Evolutionary conservation across 2,888 invertebrate genomes (phyloP), one percentile per base, ranked within the genome.

Genomic region (Tiliacea aurago): DNA sequence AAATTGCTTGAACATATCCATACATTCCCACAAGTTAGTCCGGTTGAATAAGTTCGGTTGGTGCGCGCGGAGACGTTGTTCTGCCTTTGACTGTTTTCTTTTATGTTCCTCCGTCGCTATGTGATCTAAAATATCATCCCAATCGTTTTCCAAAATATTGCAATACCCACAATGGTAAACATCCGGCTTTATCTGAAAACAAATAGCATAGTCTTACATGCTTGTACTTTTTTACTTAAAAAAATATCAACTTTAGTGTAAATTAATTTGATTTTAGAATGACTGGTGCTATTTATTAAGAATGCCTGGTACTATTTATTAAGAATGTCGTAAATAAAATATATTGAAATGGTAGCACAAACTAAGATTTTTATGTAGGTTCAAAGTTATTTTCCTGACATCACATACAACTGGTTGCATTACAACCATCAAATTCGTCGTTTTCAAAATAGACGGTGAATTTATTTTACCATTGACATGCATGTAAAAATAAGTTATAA

Each of bases 81-180:
- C 65, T 0, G 75, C 53, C 6, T 65, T 11, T 0, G 23, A 18
- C 58, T 47, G 78, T 2, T 9, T 0, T 37, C 2, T 45, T 28
- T 65, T 58, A 56, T 82, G 82, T 13, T 68, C 65, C 1, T 15
- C 23, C 2, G 11, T 59, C 13, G 20, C n/a, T 9, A 82, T 15
- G 41, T 82, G 82, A 7, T 82, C 82, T 37, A 82, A n/a, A n/a
- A 82, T 55, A 3, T 83, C 80, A 1, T 82, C 80, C 80, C 83
- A 82, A 59, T 83, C 73, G 2, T 65, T 13, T 1, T 37, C n/a
- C 1, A 23, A 3, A 0, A 0, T 1, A 28, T 69, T 70, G 47
- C 82, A 82, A 49, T 61, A 80, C 2, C 76, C 80, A 45, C 82
- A 82, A 4, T 76, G 80, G 33, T 76, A 82, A 6, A 59, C 10